Evolutionary conservation across 2,888 invertebrate genomes (phyloP).

Genomic region (Mystacides longicornis): DNA sequence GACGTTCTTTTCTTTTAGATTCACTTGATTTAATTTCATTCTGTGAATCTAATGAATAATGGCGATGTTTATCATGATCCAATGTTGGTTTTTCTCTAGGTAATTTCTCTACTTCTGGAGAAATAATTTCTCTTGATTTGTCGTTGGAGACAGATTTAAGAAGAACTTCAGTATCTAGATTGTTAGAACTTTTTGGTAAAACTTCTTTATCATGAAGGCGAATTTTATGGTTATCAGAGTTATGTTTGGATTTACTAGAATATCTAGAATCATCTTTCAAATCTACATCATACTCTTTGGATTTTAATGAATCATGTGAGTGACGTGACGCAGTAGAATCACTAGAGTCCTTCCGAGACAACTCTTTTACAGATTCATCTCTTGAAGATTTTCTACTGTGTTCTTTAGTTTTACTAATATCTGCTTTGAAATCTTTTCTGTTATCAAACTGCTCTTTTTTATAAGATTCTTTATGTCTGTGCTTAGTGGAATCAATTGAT

Average conservation of each 20-base stretch:
- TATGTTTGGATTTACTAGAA: conserved; percentile 35
- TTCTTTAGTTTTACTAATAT: conserved; percentile 34
- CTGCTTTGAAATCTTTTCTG: conserved; percentile 36
- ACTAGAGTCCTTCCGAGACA: conserved; percentile 45
- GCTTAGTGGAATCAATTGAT: conserved; percentile 20
- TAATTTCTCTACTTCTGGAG: conserved; percentile 27
- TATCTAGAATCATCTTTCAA: conserved; percentile 38
- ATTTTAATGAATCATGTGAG: conserved; percentile 41
- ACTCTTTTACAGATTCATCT: conserved; percentile 41
- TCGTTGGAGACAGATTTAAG: conserved; percentile 37
- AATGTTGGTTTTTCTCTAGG: conserved; percentile 34
- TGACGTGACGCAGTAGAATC: conserved; percentile 44
- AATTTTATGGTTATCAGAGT: conserved; percentile 44
- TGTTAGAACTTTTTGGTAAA: conserved; percentile 29
- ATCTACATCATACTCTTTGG: conserved; percentile 40
- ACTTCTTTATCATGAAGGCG: conserved; percentile 46
- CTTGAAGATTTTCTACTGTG: conserved; percentile 36
- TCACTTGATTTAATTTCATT: conserved; percentile 32
- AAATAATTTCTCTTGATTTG: conserved; percentile 43
- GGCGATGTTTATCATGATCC: conserved; percentile 41
- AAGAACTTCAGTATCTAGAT: conserved; percentile 28
- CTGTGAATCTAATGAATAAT: conserved; percentile 45
- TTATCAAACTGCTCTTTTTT: conserved; percentile 39
- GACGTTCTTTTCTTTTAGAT: conserved; percentile 52
- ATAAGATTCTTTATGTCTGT: conserved; percentile 40